These are phyloP conservation scores for Montipora cactus DNA, from an alignment of 64 coral and sea anemone genomes.

Conservation along the genomic window DNA sequence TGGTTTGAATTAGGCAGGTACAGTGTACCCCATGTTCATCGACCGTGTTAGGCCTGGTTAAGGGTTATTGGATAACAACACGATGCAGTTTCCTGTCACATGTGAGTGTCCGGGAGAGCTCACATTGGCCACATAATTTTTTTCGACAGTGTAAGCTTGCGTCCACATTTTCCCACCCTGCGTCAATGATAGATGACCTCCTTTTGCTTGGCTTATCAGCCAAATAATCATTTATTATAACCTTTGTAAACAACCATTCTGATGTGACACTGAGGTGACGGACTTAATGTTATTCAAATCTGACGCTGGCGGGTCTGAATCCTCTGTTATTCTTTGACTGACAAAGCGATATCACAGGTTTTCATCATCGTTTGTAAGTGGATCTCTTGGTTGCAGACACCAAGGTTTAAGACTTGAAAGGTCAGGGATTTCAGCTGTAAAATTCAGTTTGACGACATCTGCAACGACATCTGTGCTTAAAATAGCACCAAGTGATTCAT, in stretches of 20 bases:
- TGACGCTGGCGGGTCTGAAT: neutral
- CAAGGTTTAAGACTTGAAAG: neutral
- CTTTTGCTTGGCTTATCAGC: conserved; percentile 50
- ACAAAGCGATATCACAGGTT: neutral
- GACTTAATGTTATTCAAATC: conserved; percentile 47
- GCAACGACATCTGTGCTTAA: neutral
- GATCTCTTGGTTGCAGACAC: neutral
- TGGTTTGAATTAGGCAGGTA: no score
- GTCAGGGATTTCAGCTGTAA: neutral
- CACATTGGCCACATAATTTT: no score
- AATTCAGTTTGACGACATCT: neutral
- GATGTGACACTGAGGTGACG: conserved; percentile 7
- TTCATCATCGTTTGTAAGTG: neutral
- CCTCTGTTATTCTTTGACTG: conserved; percentile 19
- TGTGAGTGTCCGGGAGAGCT: no score
- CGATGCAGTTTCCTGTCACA: neutral
- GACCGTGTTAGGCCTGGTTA: no score
- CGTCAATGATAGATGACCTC: neutral
- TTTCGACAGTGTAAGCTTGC: neutral
- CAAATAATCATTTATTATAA: conserved; percentile 30
- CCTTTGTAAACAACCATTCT: conserved; percentile 51
- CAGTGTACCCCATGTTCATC: no score
- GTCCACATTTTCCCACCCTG: neutral
- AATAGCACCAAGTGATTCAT: conserved; percentile 24
- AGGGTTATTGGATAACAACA: no score